Evolutionary conservation across 2,113 vertebrate species (phyloP).

Genomic region (Elanoides forficatus): DNA sequence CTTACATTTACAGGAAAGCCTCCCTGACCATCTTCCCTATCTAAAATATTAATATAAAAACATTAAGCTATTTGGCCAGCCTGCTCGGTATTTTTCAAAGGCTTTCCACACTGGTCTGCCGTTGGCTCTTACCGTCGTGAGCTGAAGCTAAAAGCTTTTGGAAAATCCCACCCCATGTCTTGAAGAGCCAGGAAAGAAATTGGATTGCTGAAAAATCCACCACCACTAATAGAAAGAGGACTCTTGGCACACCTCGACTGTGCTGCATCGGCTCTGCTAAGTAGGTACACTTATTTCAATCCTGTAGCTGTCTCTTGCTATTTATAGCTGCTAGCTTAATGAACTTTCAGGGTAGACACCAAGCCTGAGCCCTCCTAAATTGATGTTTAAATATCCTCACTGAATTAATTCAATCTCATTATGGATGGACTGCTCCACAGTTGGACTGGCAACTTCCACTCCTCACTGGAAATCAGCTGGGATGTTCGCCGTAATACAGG

Average conservation of each 20-base stretch:
- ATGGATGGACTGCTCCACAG: background rate
- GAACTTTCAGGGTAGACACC: background rate
- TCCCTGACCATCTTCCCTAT: background rate
- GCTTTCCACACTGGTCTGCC: background rate
- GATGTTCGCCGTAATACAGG: accelerated
- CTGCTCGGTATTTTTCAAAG: background rate
- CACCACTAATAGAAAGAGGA: background rate
- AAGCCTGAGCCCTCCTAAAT: background rate
- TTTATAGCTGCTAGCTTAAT: constrained; percentile 9
- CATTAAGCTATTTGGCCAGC: background rate
- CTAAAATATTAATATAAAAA: background rate
- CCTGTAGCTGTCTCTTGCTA: background rate
- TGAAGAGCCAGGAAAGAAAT: background rate
- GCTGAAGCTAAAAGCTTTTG: background rate
- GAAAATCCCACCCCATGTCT: background rate
- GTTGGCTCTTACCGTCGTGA: background rate
- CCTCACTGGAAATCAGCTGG: background rate
- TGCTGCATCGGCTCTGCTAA: background rate
- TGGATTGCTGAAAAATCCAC: background rate
- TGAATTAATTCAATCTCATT: background rate
- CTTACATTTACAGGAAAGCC: no score
- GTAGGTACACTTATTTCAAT: background rate
- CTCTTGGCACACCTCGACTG: background rate
- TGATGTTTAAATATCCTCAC: background rate
- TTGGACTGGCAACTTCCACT: background rate